phyloP scores from a whole-genome alignment of 2,888 invertebrate genomes.

The Serripes groenlandicus region DNA sequence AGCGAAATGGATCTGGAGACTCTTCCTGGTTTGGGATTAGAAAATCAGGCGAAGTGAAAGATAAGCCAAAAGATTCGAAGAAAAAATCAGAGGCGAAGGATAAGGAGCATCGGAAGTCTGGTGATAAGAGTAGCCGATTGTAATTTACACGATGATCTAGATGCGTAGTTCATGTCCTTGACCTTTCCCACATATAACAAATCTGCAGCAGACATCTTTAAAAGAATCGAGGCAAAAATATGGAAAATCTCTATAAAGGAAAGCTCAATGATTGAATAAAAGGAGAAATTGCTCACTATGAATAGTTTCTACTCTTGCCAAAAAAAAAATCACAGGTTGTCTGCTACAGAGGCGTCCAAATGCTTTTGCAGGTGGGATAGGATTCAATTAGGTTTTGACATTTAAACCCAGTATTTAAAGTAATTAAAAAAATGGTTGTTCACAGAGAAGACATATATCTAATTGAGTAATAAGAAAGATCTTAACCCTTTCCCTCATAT shows the following conservation, averaged over 20 bases:
- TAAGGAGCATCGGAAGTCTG: slow-evolving; percentile 43
- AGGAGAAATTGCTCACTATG: neutral
- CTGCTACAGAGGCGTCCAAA: too few relatives aligned
- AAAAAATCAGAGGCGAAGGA: slow-evolving; percentile 45
- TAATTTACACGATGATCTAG: too few relatives aligned
- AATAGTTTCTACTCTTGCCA: neutral
- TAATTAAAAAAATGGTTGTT: too few relatives aligned
- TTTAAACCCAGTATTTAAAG: too few relatives aligned
- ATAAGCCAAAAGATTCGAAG: slow-evolving; percentile 50
- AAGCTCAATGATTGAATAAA: neutral
- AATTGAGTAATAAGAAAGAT: too few relatives aligned
- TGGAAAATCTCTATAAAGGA: neutral
- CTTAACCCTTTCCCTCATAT: neutral
- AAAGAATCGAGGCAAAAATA: neutral
- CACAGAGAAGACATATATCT: too few relatives aligned
- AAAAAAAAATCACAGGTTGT: too few relatives aligned
- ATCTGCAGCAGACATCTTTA: neutral
- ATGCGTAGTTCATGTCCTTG: neutral
- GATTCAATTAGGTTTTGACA: too few relatives aligned
- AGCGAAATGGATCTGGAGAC: slow-evolving; percentile 47
- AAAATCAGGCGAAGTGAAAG: slow-evolving; percentile 52
- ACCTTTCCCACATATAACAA: neutral
- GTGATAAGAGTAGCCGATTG: slow-evolving; percentile 19
- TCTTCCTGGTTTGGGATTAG: slow-evolving; percentile 51
- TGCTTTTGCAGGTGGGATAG: too few relatives aligned